A percentile compares a stretch with the other conserved stretches of the same genome.
Conservation (phyloP, 2,113 vertebrate genomes). For the Lamprotornis superbus region DNA sequence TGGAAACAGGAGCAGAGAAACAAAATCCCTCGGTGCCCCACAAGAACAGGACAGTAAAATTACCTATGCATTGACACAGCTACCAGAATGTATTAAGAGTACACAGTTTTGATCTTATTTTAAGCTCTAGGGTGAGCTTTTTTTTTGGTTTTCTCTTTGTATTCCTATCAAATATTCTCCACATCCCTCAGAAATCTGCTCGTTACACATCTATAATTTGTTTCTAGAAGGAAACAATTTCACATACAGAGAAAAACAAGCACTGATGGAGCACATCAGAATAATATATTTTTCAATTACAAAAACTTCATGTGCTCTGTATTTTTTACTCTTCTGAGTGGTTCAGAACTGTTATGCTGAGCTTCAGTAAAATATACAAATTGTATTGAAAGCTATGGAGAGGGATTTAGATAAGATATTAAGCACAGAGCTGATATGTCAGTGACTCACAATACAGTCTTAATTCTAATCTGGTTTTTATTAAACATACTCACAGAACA, state of each 20-base stretch:
- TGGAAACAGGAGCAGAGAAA: constrained; percentile 86
- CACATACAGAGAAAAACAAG: neutral
- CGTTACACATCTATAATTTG: neutral
- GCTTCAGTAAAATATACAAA: neutral
- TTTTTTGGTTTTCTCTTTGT: neutral
- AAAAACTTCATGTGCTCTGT: neutral
- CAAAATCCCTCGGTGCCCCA: constrained; percentile 69
- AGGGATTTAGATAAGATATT: constrained; percentile 11
- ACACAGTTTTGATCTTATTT: constrained; percentile 15
- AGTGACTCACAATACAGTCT: neutral
- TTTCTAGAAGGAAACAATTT: neutral
- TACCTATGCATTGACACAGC: constrained; percentile 41
- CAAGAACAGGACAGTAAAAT: constrained; percentile 57
- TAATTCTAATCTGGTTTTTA: constrained; percentile 20
- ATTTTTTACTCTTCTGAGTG: neutral
- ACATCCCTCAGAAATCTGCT: neutral
- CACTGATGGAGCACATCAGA: neutral
- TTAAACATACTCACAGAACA: neutral
- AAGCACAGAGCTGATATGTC: neutral
- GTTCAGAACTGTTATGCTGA: neutral
- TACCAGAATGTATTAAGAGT: constrained; percentile 2
- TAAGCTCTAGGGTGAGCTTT: neutral
- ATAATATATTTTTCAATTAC: neutral
- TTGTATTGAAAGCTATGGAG: neutral
- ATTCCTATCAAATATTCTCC: neutral